Base-by-base conservation (phyloP, 2,797 vertebrate genomes). In the Spheniscus humboldti region DNA sequence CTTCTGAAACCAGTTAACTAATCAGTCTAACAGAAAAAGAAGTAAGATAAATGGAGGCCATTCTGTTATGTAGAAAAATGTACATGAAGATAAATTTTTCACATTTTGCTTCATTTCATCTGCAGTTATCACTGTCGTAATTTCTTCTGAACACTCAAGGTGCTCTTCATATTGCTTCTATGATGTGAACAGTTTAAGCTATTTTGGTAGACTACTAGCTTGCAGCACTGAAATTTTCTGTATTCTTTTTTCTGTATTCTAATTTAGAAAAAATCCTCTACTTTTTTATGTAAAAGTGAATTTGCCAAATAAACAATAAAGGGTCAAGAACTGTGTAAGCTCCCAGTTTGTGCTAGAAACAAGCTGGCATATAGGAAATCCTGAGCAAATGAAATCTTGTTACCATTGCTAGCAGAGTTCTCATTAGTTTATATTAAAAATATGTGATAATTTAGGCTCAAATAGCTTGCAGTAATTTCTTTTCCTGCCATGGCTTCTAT, bases 71-170 rank as follows among this genome's bases (percentile, higher is more conserved):
- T 78, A 94, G 95, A 95, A 97, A 97, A 94, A 22, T 37, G 95
- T 93, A 96, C 91, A 97, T 96, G 92, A 97, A 98, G 97, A 97
- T 97, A 97, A 97, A 97, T 97, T 95, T 95, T 97, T 89, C 93
- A 92, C 88, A 97, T 93, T 93, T 91, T 96, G 87, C 94, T 93
- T 97, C 90, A 97, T 97, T 98, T 97, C 92, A 82, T 97, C 95
- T 91, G 80, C 82, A 93, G 96, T 97, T 98, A 97, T 97, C 94
- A 91, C 80, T 94, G 85, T 87, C 6, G 2, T 96, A 96, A 97
- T 97, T 97, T 95, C 92, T 94, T 95, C 96, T 95, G 94, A 96
- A 79, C 76, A 95, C 60, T 96, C 94, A 97, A 98, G 96, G 95
- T 97, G 94, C 91, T 97, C 91, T 97, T 97, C 90, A 72, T 93